Evolutionary conservation across 2,888 invertebrate species (phyloP).

Genomic region (Amphipyra berbera): DNA sequence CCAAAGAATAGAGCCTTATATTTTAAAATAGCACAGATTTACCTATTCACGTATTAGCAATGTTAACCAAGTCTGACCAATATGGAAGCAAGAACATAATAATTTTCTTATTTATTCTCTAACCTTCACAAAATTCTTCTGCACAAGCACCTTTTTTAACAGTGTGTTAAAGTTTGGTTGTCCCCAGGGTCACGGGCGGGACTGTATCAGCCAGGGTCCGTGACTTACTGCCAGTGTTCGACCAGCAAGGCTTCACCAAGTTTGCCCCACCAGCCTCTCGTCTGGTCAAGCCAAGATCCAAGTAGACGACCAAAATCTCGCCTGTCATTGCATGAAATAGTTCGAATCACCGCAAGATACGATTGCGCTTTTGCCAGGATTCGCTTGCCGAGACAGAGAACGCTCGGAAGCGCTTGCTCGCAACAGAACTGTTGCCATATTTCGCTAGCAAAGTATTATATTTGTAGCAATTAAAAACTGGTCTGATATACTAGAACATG

Average conservation of each 20-base stretch:
- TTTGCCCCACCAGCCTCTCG: conserved; percentile 95
- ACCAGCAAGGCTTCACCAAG: conserved; percentile 95
- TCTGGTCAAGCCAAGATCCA: conserved; percentile 91
- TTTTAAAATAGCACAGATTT: too few relatives aligned
- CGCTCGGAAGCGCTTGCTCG: neutral
- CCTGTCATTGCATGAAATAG: conserved; percentile 35
- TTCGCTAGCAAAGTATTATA: neutral
- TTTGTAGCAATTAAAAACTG: conserved; percentile 4
- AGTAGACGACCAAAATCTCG: conserved; percentile 62
- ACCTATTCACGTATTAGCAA: too few relatives aligned
- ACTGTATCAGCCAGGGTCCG: conserved; percentile 92
- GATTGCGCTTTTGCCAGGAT: conserved; percentile 31
- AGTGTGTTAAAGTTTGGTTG: conserved; percentile 53
- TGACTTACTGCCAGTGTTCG: conserved; percentile 94
- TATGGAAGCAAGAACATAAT: neutral
- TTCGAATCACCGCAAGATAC: conserved; percentile 26
- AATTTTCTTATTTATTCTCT: neutral
- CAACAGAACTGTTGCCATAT: neutral
- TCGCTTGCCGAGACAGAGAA: neutral
- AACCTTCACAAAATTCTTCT: conserved; percentile 17
- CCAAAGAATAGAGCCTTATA: too few relatives aligned
- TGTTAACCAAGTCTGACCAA: too few relatives aligned
- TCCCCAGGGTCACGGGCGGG: conserved; percentile 91
- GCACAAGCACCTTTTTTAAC: conserved; percentile 48
- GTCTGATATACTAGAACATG: conserved; percentile 17